Base-by-base conservation (phyloP, 2,888 invertebrate species). In the Nesidiocoris tenuis region DNA sequence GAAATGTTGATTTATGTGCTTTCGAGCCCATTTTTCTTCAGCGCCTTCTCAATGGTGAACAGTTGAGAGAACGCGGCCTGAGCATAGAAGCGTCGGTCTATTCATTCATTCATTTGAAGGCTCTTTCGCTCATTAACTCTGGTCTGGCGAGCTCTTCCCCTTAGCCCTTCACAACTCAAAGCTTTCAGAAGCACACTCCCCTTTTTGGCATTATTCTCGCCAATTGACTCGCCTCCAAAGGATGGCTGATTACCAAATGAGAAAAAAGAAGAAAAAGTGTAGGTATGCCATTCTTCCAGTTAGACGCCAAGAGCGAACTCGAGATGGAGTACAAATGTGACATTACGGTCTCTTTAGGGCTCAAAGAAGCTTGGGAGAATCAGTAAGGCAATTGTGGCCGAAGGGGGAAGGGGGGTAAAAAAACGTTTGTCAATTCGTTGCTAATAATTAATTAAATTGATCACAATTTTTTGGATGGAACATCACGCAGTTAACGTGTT, bases 141-240 rank as follows among this genome's bases (percentile, higher is more conserved):
- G 2, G 63, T 22, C 63, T 39, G 39, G 39, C 39, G 39, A 39
- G 39, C 39, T 7, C 39, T 39, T 39, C 39, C 39, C 39, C 39
- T 39, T 39, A 39, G 39, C 12, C 39, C 12, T 39, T 39, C 39
- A 39, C 39, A 39, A 39, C 39, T 39, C 39, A 39, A 39, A 39
- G 39, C 39, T 39, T 12, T 39, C 39, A 39, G 39, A 39, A 39
- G 39, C 39, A 39, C 39, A 12, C 39, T 3, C 39, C 39, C 39
- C 12, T 39, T 39, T 39, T 12, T 39, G 39, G 39, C 39, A 12
- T 39, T 39, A 3, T 39, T 39, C 12, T 64, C 39, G 21, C 39
- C 64, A 64, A 64, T 64, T 64, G 64, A 64, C 64, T 64, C 64
- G 12, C 5, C 39, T 64, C 25, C 24, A 64, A 61, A 25, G 64